Base-by-base conservation (phyloP, 1,140 invertebrate species). In the Bombyx mandarina region DNA sequence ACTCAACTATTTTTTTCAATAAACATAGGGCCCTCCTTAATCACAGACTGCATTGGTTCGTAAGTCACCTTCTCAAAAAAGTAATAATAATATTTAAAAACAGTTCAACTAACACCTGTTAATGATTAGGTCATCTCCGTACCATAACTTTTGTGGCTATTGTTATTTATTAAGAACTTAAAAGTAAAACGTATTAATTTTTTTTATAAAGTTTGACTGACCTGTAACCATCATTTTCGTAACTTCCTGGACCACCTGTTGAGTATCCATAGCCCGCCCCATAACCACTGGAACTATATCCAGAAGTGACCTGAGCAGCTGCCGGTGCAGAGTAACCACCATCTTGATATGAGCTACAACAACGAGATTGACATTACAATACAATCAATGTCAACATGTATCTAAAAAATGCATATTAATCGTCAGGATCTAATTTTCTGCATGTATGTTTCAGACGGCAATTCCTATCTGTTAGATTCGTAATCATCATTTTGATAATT, bases 381-480 rank as follows among this genome's bases (percentile, higher is more conserved):
- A 53, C 26, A 53, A 42, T 45, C 45, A n/a, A 54, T 49, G 47
- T 53, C n/a, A 62, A 18, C 44, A 12, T 35, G 9, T 26, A 42
- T 35, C 52, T 51, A 35, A 12, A 8, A 43, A 22, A 52, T 48
- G 26, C 9, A 46, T 45, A 51, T n/a, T 53, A 45, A 65, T 51
- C 43, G 54, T 81, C 78, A 81, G 78, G 62, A 63, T 65, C 57
- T 60, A 61, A 52, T 50, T 73, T 64, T 83, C 80, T 76, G 77
- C 82, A 84, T 78, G 56, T 82, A 61, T 75, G 77, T 86, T 65
- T 86, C 70, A 82, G 82, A 82, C 81, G 82, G 82, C 82, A 84
- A 86, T 86, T 86, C 82, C 82, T 86, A 86, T 84, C 76, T 72
- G 62, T 60, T 61, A 69, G 63, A 69, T 47, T 26, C 10, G 62